These are phyloP conservation scores for Meliscaeva auricollis DNA, from an alignment of 2,888 invertebrate genomes.

Conservation along the genomic window DNA sequence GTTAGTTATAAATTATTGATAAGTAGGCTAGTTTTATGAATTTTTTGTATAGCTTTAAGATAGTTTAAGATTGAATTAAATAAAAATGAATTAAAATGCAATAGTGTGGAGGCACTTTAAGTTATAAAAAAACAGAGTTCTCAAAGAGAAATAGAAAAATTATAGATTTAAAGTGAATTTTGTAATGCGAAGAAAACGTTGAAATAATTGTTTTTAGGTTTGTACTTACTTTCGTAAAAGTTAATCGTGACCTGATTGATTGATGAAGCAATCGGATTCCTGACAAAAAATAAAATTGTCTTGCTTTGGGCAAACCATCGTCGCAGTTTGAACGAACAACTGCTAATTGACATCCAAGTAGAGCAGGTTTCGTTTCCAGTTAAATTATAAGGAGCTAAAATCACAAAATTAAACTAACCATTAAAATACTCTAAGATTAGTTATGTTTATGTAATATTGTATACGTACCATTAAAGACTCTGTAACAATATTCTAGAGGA, in stretches of 20 bases:
- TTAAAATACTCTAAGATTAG: constrained; percentile 1
- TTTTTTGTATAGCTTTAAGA: too few relatives aligned
- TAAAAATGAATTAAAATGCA: too few relatives aligned
- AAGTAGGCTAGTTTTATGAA: too few relatives aligned
- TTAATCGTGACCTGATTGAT: constrained; percentile 90
- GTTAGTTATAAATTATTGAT: too few relatives aligned
- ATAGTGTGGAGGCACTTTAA: too few relatives aligned
- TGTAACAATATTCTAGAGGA: constrained; percentile 89
- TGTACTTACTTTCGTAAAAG: constrained; percentile 91
- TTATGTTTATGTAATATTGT: too few relatives aligned
- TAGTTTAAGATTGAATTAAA: too few relatives aligned
- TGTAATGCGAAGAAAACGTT: too few relatives aligned
- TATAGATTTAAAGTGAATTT: too few relatives aligned
- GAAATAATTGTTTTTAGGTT: neutral
- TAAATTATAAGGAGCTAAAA: constrained; percentile 85
- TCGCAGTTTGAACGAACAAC: constrained; percentile 87
- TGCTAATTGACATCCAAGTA: constrained; percentile 81
- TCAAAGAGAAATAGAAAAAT: too few relatives aligned
- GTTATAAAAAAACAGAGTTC: too few relatives aligned
- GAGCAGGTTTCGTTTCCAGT: constrained; percentile 92
- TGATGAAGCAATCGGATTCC: constrained; percentile 90
- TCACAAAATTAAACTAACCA: constrained; percentile 2
- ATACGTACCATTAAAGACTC: constrained; percentile 86
- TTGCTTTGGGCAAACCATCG: constrained; percentile 90
- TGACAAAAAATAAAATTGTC: constrained; percentile 91